Conservation (phyloP, 2,113 vertebrate genomes). For the Urocolius indicus region DNA sequence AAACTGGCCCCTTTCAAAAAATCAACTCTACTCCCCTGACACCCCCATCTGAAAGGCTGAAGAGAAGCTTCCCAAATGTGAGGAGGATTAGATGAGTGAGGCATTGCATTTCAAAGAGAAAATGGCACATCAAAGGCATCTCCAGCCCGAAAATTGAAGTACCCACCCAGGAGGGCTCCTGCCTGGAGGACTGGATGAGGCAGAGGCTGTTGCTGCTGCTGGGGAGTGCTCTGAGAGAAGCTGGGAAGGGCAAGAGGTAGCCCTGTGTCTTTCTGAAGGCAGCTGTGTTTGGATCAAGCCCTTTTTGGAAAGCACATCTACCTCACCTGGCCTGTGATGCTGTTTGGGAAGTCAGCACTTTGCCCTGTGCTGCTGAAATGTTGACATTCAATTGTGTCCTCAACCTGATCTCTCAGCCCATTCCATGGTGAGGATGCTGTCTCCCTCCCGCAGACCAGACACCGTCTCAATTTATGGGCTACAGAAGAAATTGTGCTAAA, state of each 20-base stretch:
- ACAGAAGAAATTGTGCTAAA: background rate
- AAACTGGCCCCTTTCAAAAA: slow-evolving; percentile 38
- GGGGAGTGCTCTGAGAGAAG: accelerated
- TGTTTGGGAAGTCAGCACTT: background rate
- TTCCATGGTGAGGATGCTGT: accelerated
- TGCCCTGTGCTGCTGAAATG: background rate
- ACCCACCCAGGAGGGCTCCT: slow-evolving; percentile 31
- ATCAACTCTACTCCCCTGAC: slow-evolving; percentile 42
- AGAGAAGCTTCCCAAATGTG: slow-evolving; percentile 46
- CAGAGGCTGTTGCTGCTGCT: background rate
- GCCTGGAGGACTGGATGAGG: background rate
- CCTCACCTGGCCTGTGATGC: accelerated
- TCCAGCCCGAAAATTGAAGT: slow-evolving; percentile 24
- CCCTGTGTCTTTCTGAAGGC: background rate
- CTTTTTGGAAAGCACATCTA: background rate
- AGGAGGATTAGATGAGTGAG: slow-evolving; percentile 36
- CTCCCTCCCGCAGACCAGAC: background rate
- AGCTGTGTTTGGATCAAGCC: background rate
- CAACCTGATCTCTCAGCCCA: background rate
- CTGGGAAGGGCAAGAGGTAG: background rate
- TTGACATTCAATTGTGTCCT: background rate
- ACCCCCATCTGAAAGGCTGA: background rate
- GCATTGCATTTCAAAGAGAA: slow-evolving; percentile 66
- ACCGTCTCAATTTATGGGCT: background rate
- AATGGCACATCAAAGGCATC: slow-evolving; percentile 32